Conservation (phyloP, 2,113 vertebrate genomes). For the Platichthys stellatus region DNA sequence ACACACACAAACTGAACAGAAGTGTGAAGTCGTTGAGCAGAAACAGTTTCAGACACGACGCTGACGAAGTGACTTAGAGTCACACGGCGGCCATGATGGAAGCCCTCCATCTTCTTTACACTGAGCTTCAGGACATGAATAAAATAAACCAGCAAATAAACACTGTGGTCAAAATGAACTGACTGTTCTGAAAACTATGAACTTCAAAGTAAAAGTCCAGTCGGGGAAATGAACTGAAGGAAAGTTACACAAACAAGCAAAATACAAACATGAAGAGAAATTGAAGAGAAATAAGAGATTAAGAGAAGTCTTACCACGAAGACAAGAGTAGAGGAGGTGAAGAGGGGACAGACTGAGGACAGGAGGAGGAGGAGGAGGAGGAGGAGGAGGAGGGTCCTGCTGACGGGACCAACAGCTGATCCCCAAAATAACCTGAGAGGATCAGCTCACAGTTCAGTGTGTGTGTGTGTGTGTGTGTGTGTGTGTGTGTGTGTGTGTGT, state of each 20-base stretch:
- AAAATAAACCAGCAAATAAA: neutral
- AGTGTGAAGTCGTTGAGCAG: too few relatives aligned
- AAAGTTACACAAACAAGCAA: too few relatives aligned
- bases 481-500: conserved; percentile 3
- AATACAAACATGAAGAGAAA: neutral
- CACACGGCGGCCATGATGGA: conserved; percentile 8
- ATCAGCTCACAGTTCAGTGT: conserved; percentile 9
- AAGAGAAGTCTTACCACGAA: conserved; percentile 50
- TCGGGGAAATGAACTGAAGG: too few relatives aligned
- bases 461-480: conserved; percentile 13
- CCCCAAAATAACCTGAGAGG: conserved; percentile 79
- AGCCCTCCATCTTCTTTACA: neutral
- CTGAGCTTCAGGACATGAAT: neutral
- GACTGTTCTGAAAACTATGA: neutral
- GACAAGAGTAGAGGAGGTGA: conserved; percentile 52
- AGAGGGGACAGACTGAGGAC: conserved; percentile 19
- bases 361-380: conserved; percentile 46
- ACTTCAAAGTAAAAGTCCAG: neutral
- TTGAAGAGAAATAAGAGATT: neutral
- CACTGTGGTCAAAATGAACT: neutral
- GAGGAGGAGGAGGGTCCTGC: conserved; percentile 40
- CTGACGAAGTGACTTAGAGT: neutral
- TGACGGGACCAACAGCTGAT: conserved; percentile 57
- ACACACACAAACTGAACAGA: too few relatives aligned
- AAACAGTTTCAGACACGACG: neutral